Conservation (phyloP, 2,888 invertebrate genomes). For the Rotaria sp. region DNA sequence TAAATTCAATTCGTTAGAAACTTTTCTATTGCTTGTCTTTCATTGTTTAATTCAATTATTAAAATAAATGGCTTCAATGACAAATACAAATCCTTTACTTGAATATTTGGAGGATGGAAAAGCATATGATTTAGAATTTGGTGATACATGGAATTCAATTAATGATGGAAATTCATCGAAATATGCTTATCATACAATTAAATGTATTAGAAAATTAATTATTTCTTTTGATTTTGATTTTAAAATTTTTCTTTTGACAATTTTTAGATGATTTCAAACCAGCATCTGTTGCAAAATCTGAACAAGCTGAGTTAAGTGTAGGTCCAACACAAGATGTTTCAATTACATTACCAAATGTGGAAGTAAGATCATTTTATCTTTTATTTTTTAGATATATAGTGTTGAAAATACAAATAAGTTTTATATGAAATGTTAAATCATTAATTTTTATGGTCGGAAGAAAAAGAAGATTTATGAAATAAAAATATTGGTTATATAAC, state of each 20-base stretch:
- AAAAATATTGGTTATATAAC: no score
- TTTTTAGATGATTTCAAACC: slow-evolving; percentile 88
- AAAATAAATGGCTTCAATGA: background rate
- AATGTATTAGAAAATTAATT: background rate
- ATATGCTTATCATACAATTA: background rate
- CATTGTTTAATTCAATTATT: no score
- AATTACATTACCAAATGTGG: slow-evolving; percentile 86
- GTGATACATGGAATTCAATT: background rate
- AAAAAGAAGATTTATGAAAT: no score
- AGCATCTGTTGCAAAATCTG: slow-evolving; percentile 86
- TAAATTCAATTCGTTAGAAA: background rate
- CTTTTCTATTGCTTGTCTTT: background rate
- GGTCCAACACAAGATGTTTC: slow-evolving; percentile 72
- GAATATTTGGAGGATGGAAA: background rate
- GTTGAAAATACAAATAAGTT: no score
- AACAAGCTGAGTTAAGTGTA: slow-evolving; percentile 81
- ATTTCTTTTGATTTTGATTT: background rate
- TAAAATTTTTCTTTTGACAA: background rate
- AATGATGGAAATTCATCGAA: background rate
- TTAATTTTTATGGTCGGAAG: no score
- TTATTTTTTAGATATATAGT: no score
- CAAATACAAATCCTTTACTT: background rate
- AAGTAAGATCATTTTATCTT: slow-evolving; percentile 53
- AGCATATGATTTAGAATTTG: background rate
- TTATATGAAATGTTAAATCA: no score